Evolutionary conservation across 2,888 invertebrate species (phyloP).

Genomic region (Neelides folsomi): DNA sequence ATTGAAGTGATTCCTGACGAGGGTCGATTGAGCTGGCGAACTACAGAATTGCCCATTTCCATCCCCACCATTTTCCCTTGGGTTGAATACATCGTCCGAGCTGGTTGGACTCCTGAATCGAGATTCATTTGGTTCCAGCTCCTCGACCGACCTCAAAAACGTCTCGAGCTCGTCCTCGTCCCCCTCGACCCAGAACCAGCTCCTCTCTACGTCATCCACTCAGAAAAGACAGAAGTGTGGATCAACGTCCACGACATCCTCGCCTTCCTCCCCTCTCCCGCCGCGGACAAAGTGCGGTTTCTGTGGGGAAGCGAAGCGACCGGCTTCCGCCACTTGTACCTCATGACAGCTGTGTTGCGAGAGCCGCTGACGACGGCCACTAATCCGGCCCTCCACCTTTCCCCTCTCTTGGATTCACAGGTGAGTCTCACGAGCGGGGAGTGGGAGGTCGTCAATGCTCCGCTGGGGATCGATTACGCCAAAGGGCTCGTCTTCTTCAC

Average conservation of each 20-base stretch:
- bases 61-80: conserved; percentile 52
- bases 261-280: conserved; percentile 57
- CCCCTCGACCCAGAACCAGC: conserved; percentile 32
- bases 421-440: conserved; percentile 71
- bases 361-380: too few relatives aligned
- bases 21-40: too few relatives aligned
- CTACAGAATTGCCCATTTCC: too few relatives aligned
- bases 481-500: conserved; percentile 77
- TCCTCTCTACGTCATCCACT: conserved; percentile 48
- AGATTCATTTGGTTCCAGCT: conserved; percentile 65
- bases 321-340: conserved; percentile 76
- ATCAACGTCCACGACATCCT: conserved; percentile 81
- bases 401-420: conserved; percentile 22
- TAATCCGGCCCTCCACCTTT: conserved; percentile 22
- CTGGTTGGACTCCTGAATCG: conserved; percentile 83
- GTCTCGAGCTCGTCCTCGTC: conserved; percentile 60
- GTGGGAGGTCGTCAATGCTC: conserved; percentile 80
- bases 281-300: conserved; percentile 48
- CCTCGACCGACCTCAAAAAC: conserved; percentile 74
- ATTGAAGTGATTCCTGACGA: too few relatives aligned
- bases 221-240: conserved; percentile 67
- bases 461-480: conserved; percentile 72
- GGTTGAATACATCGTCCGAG: conserved; percentile 88
- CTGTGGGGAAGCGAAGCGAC: conserved; percentile 89
- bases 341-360: conserved; percentile 51